A percentile compares a stretch with the other conserved stretches of the same genome.
Evolutionary conservation across 2,888 invertebrate genomes (phyloP).

Genomic region (Miltochrista miniata): DNA sequence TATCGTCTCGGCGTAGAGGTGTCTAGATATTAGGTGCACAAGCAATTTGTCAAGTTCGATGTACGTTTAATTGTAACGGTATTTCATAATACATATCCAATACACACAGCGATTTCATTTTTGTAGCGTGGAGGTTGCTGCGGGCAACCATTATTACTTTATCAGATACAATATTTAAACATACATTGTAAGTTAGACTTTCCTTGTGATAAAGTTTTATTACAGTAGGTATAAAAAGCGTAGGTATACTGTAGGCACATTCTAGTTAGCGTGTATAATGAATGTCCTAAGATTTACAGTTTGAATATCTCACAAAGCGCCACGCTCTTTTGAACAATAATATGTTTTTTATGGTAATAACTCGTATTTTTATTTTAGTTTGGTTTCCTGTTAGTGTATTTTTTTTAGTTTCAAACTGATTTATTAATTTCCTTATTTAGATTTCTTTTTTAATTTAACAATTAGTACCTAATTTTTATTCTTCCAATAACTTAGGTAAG

Average conservation of each 20-base stretch:
- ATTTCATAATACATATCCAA: conserved; percentile 46
- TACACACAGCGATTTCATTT: conserved; percentile 41
- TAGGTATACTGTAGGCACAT: not conserved
- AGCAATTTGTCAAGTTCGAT: conserved; percentile 81
- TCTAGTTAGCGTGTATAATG: too few relatives aligned
- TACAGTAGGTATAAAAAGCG: conserved; percentile 3
- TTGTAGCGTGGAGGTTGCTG: conserved; percentile 43
- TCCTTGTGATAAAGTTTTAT: conserved; percentile 14
- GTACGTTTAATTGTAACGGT: conserved; percentile 71
- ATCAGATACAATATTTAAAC: conserved; percentile 28
- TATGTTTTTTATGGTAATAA: too few relatives aligned
- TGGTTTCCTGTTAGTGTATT: too few relatives aligned
- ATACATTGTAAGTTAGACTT: conserved; percentile 14
- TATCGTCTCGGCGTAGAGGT: conserved; percentile 69
- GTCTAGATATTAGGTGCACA: conserved; percentile 79
- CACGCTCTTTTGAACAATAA: too few relatives aligned
- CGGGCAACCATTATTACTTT: conserved; percentile 41
- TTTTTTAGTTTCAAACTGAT: too few relatives aligned
- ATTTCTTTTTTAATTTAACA: too few relatives aligned
- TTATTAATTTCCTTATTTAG: too few relatives aligned
- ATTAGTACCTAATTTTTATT: too few relatives aligned
- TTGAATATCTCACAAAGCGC: too few relatives aligned
- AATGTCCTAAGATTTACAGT: too few relatives aligned
- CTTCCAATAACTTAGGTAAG: too few relatives aligned
- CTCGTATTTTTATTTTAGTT: too few relatives aligned